phyloP scores from a whole-genome alignment of 2,888 invertebrate species.

The Poecilus cupreus region DNA sequence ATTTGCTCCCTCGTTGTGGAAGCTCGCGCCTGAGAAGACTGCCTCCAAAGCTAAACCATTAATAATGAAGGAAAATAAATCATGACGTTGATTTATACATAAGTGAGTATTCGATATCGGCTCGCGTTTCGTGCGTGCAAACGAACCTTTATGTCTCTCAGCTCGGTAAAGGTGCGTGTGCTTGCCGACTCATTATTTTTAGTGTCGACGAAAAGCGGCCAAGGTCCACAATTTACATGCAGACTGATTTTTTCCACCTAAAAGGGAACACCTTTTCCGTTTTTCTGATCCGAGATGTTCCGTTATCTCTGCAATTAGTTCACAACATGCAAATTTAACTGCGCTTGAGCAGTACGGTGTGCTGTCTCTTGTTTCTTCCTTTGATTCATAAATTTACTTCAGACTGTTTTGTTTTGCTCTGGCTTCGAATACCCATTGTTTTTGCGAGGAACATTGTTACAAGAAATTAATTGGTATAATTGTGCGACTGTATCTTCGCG shows the following conservation, averaged over 20 bases:
- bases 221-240: conserved; percentile 31
- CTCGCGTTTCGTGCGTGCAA: background rate
- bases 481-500: background rate
- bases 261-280: conserved; percentile 49
- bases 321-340: conserved; percentile 20
- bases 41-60: background rate
- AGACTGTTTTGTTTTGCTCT: background rate
- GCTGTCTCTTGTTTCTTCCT: background rate
- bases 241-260: conserved; percentile 28
- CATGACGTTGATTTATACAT: conserved; percentile 20
- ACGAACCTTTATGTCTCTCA: conserved; percentile 4
- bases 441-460: background rate
- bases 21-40: too few relatives aligned
- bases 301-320: conserved; percentile 25
- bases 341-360: conserved; percentile 1
- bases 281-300: conserved; percentile 14
- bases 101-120: conserved; percentile 18
- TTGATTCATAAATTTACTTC: conserved; percentile 17
- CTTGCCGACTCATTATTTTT: conserved; percentile 32
- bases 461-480: conserved; percentile 7
- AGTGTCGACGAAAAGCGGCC: conserved; percentile 28
- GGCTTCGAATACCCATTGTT: background rate
- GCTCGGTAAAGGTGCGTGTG: background rate
- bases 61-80: conserved; percentile 10
- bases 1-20: too few relatives aligned